Percentiles rank a stretch among this genome's conserved stretches.
phyloP scores from a whole-genome alignment of 1,140 invertebrate species.

The Uloborus diversus region DNA sequence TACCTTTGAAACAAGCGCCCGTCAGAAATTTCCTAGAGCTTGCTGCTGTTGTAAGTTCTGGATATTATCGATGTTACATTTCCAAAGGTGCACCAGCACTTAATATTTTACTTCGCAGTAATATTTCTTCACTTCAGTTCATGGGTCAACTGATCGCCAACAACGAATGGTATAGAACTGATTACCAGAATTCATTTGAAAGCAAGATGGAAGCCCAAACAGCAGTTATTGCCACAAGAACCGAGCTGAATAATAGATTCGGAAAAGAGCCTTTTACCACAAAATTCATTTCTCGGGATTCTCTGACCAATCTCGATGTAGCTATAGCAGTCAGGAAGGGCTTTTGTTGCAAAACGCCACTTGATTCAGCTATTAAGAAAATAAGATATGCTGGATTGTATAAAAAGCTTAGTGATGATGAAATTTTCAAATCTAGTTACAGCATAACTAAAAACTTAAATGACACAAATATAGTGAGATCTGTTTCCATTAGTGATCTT shows the following conservation, averaged over 20 bases:
- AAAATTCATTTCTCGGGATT: neutral
- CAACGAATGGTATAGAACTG: neutral
- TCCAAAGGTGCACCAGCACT: neutral
- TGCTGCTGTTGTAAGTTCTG: neutral
- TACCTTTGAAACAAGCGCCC: neutral
- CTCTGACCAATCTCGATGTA: neutral
- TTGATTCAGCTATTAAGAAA: neutral
- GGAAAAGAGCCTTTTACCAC: neutral
- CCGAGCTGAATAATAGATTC: neutral
- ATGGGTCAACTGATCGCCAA: neutral
- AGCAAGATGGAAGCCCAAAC: neutral
- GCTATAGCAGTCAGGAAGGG: neutral
- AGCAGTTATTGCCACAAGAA: neutral
- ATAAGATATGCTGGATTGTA: too few relatives aligned
- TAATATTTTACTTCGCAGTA: neutral
- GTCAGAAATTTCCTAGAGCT: conserved; percentile 3
- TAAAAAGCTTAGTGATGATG: too few relatives aligned
- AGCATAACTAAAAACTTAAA: too few relatives aligned
- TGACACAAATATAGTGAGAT: too few relatives aligned
- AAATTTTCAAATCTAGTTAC: too few relatives aligned
- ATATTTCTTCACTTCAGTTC: neutral
- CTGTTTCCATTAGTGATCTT: too few relatives aligned
- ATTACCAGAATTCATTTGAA: neutral
- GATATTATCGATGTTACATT: neutral
- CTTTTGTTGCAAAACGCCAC: neutral